Percentiles rank a stretch among this genome's conserved stretches.
These are phyloP conservation scores for Rhinoptilus africanus DNA, from an alignment of 2,113 vertebrate species.

Conservation along the genomic window DNA sequence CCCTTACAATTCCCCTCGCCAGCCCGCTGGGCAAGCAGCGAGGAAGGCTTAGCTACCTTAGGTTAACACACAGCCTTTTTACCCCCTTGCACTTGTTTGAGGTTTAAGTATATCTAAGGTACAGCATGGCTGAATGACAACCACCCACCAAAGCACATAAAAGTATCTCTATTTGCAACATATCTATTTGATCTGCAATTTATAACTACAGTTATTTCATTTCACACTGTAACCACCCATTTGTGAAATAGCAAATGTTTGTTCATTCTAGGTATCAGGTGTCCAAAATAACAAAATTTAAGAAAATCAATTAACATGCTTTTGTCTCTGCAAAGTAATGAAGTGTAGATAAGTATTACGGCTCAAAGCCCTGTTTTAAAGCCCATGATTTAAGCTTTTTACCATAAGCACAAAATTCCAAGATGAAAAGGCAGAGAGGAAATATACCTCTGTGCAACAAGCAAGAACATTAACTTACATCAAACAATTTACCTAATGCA, in stretches of 20 bases:
- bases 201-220: neutral
- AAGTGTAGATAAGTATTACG: neutral
- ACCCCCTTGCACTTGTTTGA: neutral
- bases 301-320: neutral
- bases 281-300: neutral
- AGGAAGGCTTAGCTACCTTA: neutral
- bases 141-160: neutral
- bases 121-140: neutral
- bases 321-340: neutral
- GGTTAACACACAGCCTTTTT: neutral
- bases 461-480: neutral
- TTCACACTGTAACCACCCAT: neutral
- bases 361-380: neutral
- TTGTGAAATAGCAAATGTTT: neutral
- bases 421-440: neutral
- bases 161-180: neutral
- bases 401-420: neutral
- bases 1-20: neutral
- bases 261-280: neutral
- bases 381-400: neutral
- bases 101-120: neutral
- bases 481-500: neutral
- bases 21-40: rapidly evolving
- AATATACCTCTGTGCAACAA: neutral
- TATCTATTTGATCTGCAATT: neutral